Percentiles rank a stretch among this genome's conserved stretches.
Evolutionary conservation across 2,888 invertebrate species (phyloP).

Genomic region (Mystacides longicornis): DNA sequence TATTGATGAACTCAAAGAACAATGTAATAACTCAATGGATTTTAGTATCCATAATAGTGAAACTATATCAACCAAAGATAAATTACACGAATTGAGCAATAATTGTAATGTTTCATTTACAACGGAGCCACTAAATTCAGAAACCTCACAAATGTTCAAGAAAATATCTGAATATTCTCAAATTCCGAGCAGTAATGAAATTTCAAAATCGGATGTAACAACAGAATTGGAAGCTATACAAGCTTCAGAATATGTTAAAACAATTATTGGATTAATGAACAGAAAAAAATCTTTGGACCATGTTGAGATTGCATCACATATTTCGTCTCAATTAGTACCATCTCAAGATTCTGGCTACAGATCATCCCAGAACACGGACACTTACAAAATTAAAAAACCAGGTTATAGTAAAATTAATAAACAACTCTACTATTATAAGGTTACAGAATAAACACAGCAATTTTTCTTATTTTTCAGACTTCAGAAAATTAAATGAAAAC

Average conservation of each 20-base stretch:
- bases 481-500: slow-evolving; percentile 12
- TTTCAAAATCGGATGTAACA: background rate
- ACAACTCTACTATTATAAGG: background rate
- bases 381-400: background rate
- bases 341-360: slow-evolving; percentile 21
- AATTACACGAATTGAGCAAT: background rate
- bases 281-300: slow-evolving; percentile 11
- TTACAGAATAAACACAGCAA: background rate
- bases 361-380: slow-evolving; percentile 6
- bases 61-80: background rate
- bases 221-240: slow-evolving; percentile 14
- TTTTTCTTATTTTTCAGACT: slow-evolving; percentile 4
- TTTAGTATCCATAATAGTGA: background rate
- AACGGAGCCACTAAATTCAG: background rate
- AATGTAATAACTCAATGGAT: background rate
- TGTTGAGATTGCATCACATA: background rate
- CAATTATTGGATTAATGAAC: slow-evolving; percentile 8
- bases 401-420: background rate
- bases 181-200: background rate
- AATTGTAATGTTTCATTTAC: background rate
- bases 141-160: slow-evolving; percentile 10
- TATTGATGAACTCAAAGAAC: slow-evolving; percentile 9
- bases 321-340: background rate
- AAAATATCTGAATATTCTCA: background rate
- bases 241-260: slow-evolving; percentile 15